Base-by-base conservation (phyloP, 2,113 vertebrate genomes). In the Fregetta grallaria region DNA sequence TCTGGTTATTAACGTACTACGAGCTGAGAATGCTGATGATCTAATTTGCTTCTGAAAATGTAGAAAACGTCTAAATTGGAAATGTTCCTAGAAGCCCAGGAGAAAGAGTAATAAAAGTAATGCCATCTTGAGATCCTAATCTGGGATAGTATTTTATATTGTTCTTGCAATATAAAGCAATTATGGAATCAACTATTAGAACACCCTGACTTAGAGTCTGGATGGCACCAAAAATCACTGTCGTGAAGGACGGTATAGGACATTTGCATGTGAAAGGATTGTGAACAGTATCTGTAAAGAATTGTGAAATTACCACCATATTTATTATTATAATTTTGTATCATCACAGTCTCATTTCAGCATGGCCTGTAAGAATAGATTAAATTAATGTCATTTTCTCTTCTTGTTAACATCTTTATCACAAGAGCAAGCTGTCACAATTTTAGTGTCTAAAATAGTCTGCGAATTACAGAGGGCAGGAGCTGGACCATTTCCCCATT, bases 321-420 rank as follows among this genome's bases (percentile, higher is more conserved):
- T 98, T 98, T 98, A 98, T 98, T 98, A 98, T 98, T 98, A 98
- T 98, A 98, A 98, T 98, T 98, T 97, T 97, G 97, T 98, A 97
- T 98, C 97, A 98, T 98, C 97, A 97, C 96, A 98, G 98, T 95
- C 96, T 98, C 97, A 97, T 98, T 98, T 98, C 97, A 98, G 95
- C 96, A 97, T 98, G 98, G 98, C 97, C 98, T 95, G 68, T 96
- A 98, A 98, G 98, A 98, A 98, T 98, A 98, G 98, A 98, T 98
- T 98, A 98, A 98, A 98, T 98, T 98, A 98, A 97, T 97, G 98
- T 97, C 98, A 98, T 98, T 98, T 98, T 98, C 98, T 97, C 97
- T 97, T 97, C 98, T 98, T 98, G 98, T 98, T 98, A 98, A 98
- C 98, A 98, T 98, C 98, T 98, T 98, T 98, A 97, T 97, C 97